These are phyloP conservation scores for Caenorhabditis afra DNA, from an alignment of 2,888 invertebrate genomes.

Conservation along the genomic window DNA sequence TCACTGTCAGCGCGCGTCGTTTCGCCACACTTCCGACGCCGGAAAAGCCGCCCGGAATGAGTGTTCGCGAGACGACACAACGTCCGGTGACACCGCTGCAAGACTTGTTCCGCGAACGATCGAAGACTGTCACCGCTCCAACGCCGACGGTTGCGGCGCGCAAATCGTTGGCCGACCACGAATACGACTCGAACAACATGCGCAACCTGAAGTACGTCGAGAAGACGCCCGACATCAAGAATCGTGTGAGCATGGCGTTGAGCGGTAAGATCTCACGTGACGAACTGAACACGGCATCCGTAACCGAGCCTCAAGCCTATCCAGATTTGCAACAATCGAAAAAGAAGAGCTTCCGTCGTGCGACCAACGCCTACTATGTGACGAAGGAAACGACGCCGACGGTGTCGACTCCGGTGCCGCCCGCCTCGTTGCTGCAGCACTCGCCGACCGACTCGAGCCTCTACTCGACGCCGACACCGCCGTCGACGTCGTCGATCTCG, in stretches of 20 bases:
- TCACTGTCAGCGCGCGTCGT: constrained; percentile 7
- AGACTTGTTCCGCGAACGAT: neutral
- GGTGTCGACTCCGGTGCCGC: too few species aligned
- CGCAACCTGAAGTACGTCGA: neutral
- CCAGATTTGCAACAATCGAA: neutral
- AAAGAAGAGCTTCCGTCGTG: neutral
- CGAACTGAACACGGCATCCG: too few species aligned
- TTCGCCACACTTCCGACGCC: neutral
- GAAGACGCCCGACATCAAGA: neutral
- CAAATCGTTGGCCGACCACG: neutral
- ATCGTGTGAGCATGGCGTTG: neutral
- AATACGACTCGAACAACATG: neutral
- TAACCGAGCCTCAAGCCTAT: too few species aligned
- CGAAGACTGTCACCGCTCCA: neutral
- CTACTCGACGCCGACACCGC: too few species aligned
- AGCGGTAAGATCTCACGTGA: neutral
- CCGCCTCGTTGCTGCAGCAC: too few species aligned
- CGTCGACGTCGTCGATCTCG: too few species aligned
- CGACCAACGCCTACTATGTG: too few species aligned
- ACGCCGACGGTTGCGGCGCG: neutral
- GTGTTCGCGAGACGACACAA: neutral
- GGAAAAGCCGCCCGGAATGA: constrained; percentile 18
- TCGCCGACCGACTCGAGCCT: too few species aligned
- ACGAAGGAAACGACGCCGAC: too few species aligned
- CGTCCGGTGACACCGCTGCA: neutral